Evolutionary conservation across 2,888 invertebrate species (phyloP).

Genomic region (Hoplodrina ambigua): DNA sequence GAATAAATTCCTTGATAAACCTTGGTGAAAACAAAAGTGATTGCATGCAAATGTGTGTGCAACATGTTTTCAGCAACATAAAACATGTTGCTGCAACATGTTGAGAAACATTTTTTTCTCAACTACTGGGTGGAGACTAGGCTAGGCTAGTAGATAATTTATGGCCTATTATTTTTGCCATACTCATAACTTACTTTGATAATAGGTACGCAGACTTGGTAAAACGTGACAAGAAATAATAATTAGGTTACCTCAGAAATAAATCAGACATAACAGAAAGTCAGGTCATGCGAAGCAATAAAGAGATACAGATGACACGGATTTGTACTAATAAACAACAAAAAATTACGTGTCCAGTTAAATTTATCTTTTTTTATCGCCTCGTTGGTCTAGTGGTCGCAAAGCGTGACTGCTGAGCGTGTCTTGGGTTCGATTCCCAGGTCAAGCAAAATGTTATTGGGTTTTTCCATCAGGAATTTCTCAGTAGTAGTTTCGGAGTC

Average conservation of each 20-base stretch:
- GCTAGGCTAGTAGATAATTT: not conserved
- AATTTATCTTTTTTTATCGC: too few relatives aligned
- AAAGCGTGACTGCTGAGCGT: too few relatives aligned
- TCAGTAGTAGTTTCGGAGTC: too few relatives aligned
- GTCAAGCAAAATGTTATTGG: too few relatives aligned
- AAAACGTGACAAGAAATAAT: conserved; percentile 4
- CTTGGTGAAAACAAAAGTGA: not conserved
- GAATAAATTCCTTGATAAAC: too few relatives aligned
- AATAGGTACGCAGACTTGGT: not conserved
- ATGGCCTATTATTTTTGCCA: not conserved
- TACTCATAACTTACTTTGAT: not conserved
- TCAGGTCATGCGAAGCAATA: not conserved
- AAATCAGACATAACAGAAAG: not conserved
- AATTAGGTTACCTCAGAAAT: not conserved
- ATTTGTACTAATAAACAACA: not conserved
- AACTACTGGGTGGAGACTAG: not conserved
- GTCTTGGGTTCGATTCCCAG: too few relatives aligned
- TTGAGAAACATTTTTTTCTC: not conserved
- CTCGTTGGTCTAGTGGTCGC: too few relatives aligned
- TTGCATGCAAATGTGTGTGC: not conserved
- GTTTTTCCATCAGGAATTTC: too few relatives aligned
- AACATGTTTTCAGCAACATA: not conserved
- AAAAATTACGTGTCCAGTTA: not conserved
- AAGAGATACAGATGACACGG: not conserved
- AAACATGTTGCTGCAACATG: not conserved